Conservation (phyloP, 2,888 invertebrate species). For the Eupithecia tripunctaria region DNA sequence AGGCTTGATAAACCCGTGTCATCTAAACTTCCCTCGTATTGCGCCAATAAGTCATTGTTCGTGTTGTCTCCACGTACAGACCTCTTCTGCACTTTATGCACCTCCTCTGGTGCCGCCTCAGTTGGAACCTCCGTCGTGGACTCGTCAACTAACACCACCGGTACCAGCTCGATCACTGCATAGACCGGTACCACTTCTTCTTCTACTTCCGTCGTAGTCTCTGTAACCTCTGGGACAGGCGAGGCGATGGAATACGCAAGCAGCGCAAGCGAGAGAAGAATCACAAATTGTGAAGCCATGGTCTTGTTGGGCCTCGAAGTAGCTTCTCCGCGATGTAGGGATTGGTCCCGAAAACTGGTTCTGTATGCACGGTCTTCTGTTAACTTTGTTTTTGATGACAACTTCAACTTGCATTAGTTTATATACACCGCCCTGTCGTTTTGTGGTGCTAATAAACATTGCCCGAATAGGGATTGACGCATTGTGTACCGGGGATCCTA, state of each 20-base stretch:
- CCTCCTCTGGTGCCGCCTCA: constrained; percentile 51
- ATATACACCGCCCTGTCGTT: constrained; percentile 64
- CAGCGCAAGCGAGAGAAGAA: constrained; percentile 66
- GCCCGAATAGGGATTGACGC: constrained; percentile 76
- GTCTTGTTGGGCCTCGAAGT: constrained; percentile 58
- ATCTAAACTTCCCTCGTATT: constrained; percentile 64
- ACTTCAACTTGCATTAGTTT: constrained; percentile 55
- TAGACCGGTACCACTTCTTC: constrained; percentile 50
- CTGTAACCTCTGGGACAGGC: constrained; percentile 54
- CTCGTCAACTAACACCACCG: constrained; percentile 57
- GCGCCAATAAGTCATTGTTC: constrained; percentile 69
- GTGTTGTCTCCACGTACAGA: constrained; percentile 70
- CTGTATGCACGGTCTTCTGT: constrained; percentile 48
- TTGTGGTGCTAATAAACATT: constrained; percentile 67
- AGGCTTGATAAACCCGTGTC: constrained; percentile 64
- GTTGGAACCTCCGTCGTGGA: constrained; percentile 45
- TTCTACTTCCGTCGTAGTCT: constrained; percentile 52
- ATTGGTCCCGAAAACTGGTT: constrained; percentile 53
- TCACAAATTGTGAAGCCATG: constrained; percentile 65
- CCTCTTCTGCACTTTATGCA: constrained; percentile 68
- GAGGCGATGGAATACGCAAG: constrained; percentile 57
- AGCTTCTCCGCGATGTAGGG: constrained; percentile 63
- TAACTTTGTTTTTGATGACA: constrained; percentile 50
- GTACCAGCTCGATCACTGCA: constrained; percentile 65
- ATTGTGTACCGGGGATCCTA: constrained; percentile 59